A percentile compares a stretch with the other conserved stretches of the same genome.
These are phyloP conservation scores for Oreotrochilus melanogaster DNA, from an alignment of 2,113 vertebrate genomes.

Conservation along the genomic window DNA sequence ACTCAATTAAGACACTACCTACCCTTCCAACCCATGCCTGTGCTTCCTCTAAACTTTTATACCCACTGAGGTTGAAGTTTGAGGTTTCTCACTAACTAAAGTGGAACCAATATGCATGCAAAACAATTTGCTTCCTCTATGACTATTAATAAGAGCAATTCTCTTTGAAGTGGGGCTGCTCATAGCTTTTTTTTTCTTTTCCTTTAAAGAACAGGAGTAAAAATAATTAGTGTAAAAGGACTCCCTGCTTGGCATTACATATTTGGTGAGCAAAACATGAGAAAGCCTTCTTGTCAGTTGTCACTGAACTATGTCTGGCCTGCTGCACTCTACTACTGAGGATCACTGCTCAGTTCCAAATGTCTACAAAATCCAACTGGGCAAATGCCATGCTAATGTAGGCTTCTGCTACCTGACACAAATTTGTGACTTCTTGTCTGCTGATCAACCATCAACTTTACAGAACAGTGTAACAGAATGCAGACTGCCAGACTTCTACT, in stretches of 20 bases:
- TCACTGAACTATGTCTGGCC: neutral
- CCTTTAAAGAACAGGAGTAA: neutral
- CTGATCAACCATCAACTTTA: neutral
- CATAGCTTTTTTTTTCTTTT: neutral
- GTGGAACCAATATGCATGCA: neutral
- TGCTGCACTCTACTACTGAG: neutral
- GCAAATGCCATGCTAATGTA: neutral
- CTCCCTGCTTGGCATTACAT: neutral
- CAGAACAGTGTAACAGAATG: neutral
- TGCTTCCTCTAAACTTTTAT: neutral
- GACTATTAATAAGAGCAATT: neutral
- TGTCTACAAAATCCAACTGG: accelerated
- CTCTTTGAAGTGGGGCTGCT: neutral
- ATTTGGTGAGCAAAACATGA: neutral
- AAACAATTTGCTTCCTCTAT: neutral
- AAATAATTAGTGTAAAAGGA: neutral
- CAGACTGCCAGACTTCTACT: neutral
- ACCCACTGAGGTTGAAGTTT: neutral
- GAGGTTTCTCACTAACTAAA: neutral
- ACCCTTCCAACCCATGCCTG: neutral
- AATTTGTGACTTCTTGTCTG: neutral
- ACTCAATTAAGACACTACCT: accelerated
- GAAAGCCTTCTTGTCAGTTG: neutral
- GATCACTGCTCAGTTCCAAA: neutral
- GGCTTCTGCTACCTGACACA: neutral